Evolutionary conservation across 2,888 invertebrate species (phyloP).

Genomic region (Zaprionus lineosus): DNA sequence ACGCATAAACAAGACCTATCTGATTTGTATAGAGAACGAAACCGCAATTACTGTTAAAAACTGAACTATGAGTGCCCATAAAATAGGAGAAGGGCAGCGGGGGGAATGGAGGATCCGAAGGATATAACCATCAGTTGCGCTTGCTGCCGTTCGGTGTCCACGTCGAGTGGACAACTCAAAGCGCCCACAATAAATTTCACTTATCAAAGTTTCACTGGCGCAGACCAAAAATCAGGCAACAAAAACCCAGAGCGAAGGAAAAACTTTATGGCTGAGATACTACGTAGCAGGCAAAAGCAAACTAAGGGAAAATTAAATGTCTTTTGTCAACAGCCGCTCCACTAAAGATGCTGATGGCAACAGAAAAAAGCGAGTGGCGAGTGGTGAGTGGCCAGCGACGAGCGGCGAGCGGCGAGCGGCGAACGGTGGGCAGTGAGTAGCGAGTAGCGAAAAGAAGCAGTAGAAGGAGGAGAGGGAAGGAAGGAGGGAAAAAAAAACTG

Average conservation of each 20-base stretch:
- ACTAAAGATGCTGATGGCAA: constrained; percentile 44
- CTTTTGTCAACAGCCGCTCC: constrained; percentile 71
- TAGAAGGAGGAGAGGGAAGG: too few relatives aligned
- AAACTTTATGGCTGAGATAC: constrained; percentile 71
- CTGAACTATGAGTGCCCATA: constrained; percentile 43
- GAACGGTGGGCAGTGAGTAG: too few relatives aligned
- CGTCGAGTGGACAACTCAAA: constrained; percentile 52
- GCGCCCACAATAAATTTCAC: constrained; percentile 72
- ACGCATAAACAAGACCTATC: constrained; percentile 25
- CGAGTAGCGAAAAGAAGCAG: too few relatives aligned
- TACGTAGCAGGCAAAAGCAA: constrained; percentile 51
- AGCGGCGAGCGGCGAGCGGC: too few relatives aligned
- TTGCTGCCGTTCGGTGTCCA: constrained; percentile 38
- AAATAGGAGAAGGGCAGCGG: constrained; percentile 35
- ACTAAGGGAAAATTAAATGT: constrained; percentile 72
- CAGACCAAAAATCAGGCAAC: constrained; percentile 49
- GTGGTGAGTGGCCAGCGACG: too few relatives aligned
- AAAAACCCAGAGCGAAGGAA: constrained; percentile 39
- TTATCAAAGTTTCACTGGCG: constrained; percentile 66
- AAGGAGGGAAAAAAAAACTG: constrained; percentile 10
- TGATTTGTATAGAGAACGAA: constrained; percentile 18
- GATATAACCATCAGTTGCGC: constrained; percentile 52
- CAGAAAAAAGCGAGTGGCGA: too few relatives aligned
- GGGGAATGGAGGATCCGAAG: background rate
- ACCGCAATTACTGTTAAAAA: constrained; percentile 41